Conservation (phyloP, 2,113 vertebrate species). For the Caracal caracal region DNA sequence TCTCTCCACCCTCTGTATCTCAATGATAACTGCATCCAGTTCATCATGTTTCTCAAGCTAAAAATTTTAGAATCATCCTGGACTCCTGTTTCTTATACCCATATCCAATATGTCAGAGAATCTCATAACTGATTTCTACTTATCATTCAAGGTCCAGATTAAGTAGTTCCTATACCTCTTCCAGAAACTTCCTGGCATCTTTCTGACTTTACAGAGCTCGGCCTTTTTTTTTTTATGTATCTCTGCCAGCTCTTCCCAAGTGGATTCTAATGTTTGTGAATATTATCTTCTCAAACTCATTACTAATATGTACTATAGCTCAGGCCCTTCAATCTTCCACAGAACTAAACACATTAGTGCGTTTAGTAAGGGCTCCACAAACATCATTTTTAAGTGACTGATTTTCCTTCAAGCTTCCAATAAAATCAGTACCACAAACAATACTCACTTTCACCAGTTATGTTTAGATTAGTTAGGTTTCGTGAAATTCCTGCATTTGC, state of each 20-base stretch:
- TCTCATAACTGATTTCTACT: neutral
- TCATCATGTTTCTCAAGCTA: neutral
- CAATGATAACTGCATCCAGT: neutral
- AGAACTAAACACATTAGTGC: neutral
- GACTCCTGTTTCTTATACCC: neutral
- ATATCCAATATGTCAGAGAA: neutral
- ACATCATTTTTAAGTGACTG: neutral
- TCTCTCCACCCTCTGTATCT: neutral
- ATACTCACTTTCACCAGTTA: conserved; percentile 83
- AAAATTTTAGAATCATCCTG: neutral
- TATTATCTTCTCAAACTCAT: neutral
- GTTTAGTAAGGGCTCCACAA: neutral
- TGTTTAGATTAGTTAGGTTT: rapidly evolving
- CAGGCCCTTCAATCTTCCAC: neutral
- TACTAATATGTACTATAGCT: neutral
- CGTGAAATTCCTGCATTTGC: neutral
- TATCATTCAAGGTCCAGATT: neutral
- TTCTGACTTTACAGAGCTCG: neutral
- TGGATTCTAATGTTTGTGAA: neutral
- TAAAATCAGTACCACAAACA: neutral
- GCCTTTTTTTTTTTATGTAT: neutral
- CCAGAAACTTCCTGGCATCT: neutral
- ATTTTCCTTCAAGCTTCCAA: neutral
- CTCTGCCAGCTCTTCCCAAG: neutral
- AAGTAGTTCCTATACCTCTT: neutral